These are phyloP conservation scores for Eupithecia exiguata DNA, from an alignment of 2,888 invertebrate species.

Conservation along the genomic window DNA sequence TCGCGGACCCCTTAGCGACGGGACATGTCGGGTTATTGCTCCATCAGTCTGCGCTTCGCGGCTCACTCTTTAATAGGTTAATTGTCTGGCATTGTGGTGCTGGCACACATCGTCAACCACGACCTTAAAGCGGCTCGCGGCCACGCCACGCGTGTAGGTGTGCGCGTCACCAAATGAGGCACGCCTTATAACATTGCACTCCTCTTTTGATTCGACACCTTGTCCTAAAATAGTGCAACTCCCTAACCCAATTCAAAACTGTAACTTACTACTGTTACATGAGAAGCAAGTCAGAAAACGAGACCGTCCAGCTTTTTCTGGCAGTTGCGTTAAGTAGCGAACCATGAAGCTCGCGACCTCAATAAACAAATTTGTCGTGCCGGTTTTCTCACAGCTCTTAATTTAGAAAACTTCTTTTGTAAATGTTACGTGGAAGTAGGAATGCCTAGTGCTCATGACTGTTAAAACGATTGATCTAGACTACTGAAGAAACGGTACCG, in stretches of 20 bases:
- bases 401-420: conserved; percentile 32
- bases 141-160: conserved; percentile 75
- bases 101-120: conserved; percentile 78
- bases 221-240: conserved; percentile 40
- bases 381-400: conserved; percentile 39
- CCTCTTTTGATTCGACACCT: conserved; percentile 46
- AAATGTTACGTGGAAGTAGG: conserved; percentile 31
- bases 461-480: conserved; percentile 38
- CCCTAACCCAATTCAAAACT: conserved; percentile 9
- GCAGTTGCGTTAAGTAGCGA: conserved; percentile 52
- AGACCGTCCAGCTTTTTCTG: conserved; percentile 55
- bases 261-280: conserved; percentile 25
- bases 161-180: conserved; percentile 69
- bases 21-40: conserved; percentile 73
- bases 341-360: conserved; percentile 62
- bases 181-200: conserved; percentile 53
- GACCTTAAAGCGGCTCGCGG: conserved; percentile 80
- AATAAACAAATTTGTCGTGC: conserved; percentile 54
- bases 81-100: conserved; percentile 81
- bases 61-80: conserved; percentile 80
- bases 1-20: conserved; percentile 55
- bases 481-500: conserved; percentile 61
- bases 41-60: conserved; percentile 68
- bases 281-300: conserved; percentile 44
- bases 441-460: conserved; percentile 31